Conservation (phyloP, 2,113 vertebrate species). For the Sterrhoptilus dennistouni region DNA sequence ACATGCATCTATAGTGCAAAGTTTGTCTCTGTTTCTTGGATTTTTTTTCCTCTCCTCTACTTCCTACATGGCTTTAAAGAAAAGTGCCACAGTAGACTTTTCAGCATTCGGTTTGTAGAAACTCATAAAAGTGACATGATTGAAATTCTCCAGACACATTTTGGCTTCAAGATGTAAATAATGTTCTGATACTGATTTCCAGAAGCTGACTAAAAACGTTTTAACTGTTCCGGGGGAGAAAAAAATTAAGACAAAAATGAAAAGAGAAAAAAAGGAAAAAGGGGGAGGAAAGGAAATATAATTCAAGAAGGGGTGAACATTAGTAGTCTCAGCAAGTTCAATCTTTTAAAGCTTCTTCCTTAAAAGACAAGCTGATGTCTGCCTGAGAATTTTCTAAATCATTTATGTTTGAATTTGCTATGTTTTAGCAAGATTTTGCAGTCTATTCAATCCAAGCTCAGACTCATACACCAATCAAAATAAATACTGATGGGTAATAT, state of each 20-base stretch:
- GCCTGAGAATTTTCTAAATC: neutral
- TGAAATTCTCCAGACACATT: conserved; percentile 54
- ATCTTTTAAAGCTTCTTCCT: neutral
- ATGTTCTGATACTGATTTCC: conserved; percentile 36
- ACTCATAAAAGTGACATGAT: conserved; percentile 19
- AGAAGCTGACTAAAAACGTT: conserved; percentile 49
- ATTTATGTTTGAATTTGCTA: conserved; percentile 44
- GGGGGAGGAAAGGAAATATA: neutral
- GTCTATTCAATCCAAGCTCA: neutral
- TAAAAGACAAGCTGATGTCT: conserved; percentile 32
- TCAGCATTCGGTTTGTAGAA: neutral
- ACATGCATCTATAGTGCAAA: neutral
- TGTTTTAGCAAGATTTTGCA: neutral
- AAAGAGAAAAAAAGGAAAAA: neutral
- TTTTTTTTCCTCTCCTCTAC: neutral
- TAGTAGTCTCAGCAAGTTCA: conserved; percentile 4
- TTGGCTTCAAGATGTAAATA: conserved; percentile 52
- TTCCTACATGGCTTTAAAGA: neutral
- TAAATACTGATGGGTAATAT: neutral
- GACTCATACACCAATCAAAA: neutral
- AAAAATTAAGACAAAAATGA: neutral
- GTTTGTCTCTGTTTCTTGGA: neutral
- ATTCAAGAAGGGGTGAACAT: neutral
- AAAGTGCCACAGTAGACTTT: neutral
- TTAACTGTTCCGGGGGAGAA: neutral